phyloP scores from a whole-genome alignment of 2,113 vertebrate genomes.

The Cairina moschata region DNA sequence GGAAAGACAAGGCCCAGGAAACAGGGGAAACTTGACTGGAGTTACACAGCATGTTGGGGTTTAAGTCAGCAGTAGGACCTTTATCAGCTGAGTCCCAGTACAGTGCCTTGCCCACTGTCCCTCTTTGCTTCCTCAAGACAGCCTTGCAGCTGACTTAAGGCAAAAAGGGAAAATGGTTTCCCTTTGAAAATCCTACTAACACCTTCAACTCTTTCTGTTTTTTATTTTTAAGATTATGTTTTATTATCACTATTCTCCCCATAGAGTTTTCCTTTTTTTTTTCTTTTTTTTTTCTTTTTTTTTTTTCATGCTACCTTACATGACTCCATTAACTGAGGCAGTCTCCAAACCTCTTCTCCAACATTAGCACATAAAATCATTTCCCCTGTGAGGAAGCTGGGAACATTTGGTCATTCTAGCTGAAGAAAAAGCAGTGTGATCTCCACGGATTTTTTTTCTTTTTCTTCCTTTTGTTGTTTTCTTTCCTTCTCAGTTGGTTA shows the following conservation, averaged over 20 bases:
- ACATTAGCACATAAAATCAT: not conserved
- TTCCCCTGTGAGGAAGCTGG: conserved; percentile 14
- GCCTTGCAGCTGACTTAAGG: not conserved
- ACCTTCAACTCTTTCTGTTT: not conserved
- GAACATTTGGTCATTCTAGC: not conserved
- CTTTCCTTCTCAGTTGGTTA: not conserved
- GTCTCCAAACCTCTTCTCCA: conserved; percentile 3
- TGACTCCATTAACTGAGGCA: not conserved
- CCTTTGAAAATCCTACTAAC: not conserved
- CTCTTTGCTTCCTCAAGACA: not conserved
- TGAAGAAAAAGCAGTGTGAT: not conserved
- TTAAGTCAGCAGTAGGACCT: not conserved
- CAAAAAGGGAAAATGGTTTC: not conserved
- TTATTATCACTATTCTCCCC: not conserved
- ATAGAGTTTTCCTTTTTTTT: not conserved
- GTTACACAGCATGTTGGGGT: rapidly evolving
- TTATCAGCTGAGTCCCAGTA: rapidly evolving
- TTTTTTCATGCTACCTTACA: not conserved
- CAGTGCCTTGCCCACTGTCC: not conserved
- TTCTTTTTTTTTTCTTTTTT: not conserved
- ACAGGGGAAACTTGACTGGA: not conserved
- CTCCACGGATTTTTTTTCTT: not conserved
- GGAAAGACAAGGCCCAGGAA: not conserved
- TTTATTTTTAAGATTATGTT: not conserved
- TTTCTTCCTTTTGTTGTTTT: not conserved